phyloP scores from a whole-genome alignment of 1,140 invertebrate species.

The Asobara japonica region DNA sequence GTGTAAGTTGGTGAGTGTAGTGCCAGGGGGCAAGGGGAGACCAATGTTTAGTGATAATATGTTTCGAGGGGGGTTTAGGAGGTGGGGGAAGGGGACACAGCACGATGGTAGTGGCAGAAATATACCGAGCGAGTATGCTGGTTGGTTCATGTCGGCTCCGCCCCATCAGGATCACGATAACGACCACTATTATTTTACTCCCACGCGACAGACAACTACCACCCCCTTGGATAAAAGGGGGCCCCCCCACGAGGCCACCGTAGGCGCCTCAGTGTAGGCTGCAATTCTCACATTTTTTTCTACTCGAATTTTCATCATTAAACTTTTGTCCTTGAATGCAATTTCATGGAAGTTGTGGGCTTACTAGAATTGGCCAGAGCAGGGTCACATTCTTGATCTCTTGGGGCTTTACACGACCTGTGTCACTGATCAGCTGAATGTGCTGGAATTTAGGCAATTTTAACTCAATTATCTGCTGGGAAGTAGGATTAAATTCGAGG shows the following conservation, averaged over 20 bases:
- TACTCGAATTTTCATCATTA: not conserved
- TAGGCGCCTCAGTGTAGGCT: not conserved
- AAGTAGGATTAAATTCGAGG: too few species aligned
- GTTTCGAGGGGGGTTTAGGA: slow-evolving; percentile 28
- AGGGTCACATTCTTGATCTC: slow-evolving; percentile 39
- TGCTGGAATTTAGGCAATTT: slow-evolving; percentile 38
- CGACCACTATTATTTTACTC: slow-evolving; percentile 58
- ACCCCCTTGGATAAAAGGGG: slow-evolving; percentile 1
- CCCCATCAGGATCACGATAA: slow-evolving; percentile 55
- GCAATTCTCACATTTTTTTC: not conserved
- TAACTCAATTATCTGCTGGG: not conserved
- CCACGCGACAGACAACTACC: slow-evolving; percentile 43
- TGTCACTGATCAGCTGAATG: slow-evolving; percentile 42
- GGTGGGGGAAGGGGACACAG: not conserved
- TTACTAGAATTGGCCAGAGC: slow-evolving; percentile 44
- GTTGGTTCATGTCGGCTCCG: slow-evolving; percentile 57
- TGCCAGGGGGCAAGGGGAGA: not conserved
- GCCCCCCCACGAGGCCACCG: slow-evolving; percentile 20
- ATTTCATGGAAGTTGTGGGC: slow-evolving; percentile 13
- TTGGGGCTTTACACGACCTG: slow-evolving; percentile 29
- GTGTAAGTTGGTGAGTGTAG: not conserved
- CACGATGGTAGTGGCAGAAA: slow-evolving; percentile 52
- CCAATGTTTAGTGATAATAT: slow-evolving; percentile 47
- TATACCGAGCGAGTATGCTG: slow-evolving; percentile 54
- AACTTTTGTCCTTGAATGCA: not conserved